Evolutionary conservation across 2,888 invertebrate genomes (phyloP), one percentile per base, ranked within the genome.

Genomic region (Cryptophagus acutangulus): DNA sequence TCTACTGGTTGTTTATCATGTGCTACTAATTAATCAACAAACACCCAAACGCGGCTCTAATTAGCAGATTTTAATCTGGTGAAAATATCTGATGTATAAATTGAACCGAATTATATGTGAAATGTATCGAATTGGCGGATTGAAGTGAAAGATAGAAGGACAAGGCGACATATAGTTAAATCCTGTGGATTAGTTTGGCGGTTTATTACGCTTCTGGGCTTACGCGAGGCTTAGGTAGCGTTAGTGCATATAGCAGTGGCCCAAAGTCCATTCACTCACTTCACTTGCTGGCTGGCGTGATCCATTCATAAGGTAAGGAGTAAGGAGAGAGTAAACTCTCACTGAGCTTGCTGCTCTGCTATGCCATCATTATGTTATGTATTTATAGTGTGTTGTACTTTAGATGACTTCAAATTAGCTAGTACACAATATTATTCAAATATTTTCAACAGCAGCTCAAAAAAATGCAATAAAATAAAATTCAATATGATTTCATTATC

Each of bases 111-210:
- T 26, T 26, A 26, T 46, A 29, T 38, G 42, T 40, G 38, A 33
- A 40, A 35, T 28, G 16, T 9, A 35, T 10, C 40, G 41, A 44
- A 31, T 53, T 44, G 54, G 52, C 50, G 49, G 42, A 40, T 49
- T 54, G 44, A 43, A 43, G 41, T 38, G 49, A 38, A 48, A 51
- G n/a, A n/a, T n/a, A 47, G 36, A 43, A 37, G 34, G 30, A 44
- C 46, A 45, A 48, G 45, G 45, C 47, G 48, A 48, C 48, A 47
- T 41, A n/a, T n/a, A 38, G 38, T 41, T 41, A 41, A 49, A 54
- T 53, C 54, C 52, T 17, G 17, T 24, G 53, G 56, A 56, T 56
- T 54, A 56, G 53, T 51, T 44, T 45, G 48, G 48, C 51, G 54
- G 56, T 52, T 52, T 54, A 56, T 56, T 54, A 54, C 53, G 44